phyloP scores from a whole-genome alignment of 2,797 vertebrate species.

The Epinephelus coioides region DNA sequence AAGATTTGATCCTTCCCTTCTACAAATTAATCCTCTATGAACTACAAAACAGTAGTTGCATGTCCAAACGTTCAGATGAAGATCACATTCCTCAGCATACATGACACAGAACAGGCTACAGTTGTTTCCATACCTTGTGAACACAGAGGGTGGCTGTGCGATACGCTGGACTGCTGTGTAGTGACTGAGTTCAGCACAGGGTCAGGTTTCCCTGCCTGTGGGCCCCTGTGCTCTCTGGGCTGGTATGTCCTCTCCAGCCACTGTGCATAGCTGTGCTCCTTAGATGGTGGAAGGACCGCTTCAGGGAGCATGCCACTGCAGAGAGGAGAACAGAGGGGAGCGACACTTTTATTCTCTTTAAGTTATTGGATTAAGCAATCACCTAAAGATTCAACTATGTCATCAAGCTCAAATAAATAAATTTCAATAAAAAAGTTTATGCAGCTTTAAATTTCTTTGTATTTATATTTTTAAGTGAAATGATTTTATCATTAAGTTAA shows the following conservation, averaged over 20 bases:
- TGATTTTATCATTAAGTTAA: too few species aligned
- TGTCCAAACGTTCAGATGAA: neutral
- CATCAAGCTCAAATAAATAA: neutral
- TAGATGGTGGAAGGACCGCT: constrained; percentile 91
- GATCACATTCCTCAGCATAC: constrained; percentile 1
- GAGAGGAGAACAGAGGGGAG: constrained; percentile 20
- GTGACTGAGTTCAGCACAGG: constrained; percentile 14
- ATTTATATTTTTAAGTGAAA: too few species aligned
- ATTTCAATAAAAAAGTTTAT: too few species aligned
- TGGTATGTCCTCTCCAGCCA: constrained; percentile 87
- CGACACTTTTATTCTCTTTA: neutral
- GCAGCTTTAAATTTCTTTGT: too few species aligned
- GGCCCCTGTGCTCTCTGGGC: constrained; percentile 65
- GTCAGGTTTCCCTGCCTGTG: constrained; percentile 43
- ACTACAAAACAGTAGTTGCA: too few species aligned
- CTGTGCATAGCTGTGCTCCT: constrained; percentile 94
- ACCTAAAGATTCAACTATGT: neutral
- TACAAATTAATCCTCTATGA: too few species aligned
- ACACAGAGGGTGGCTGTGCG: constrained; percentile 28
- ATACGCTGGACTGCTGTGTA: constrained; percentile 24
- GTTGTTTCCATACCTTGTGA: constrained; percentile 70
- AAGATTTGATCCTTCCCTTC: neutral
- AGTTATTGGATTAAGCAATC: neutral
- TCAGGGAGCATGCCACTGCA: constrained; percentile 90
- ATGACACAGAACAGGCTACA: constrained; percentile 6